phyloP scores from a whole-genome alignment of 2,888 invertebrate genomes.

The Tetragnatha montana region DNA sequence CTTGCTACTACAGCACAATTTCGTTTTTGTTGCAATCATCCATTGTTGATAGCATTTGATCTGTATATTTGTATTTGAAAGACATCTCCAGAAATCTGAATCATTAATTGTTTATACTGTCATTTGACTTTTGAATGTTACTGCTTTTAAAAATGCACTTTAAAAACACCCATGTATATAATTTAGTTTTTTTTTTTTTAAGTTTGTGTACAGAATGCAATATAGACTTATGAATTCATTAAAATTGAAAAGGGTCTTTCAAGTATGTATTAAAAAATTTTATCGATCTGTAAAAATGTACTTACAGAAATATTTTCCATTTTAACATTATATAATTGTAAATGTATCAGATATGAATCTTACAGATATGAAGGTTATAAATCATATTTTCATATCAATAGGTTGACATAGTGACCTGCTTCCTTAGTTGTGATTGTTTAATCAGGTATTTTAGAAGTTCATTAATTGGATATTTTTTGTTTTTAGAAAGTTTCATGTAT shows the following conservation, averaged over 20 bases:
- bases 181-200: constrained; percentile 27
- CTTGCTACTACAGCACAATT: constrained; percentile 67
- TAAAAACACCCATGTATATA: constrained; percentile 24
- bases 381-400: constrained; percentile 43
- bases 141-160: constrained; percentile 35
- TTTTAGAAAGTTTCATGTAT: neutral
- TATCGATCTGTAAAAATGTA: constrained; percentile 37
- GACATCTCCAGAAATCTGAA: constrained; percentile 25
- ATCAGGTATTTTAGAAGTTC: neutral
- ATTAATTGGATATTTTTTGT: neutral
- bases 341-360: constrained; percentile 26
- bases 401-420: neutral
- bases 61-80: constrained; percentile 65
- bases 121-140: constrained; percentile 38
- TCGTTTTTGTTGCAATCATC: constrained; percentile 62
- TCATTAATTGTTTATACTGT: constrained; percentile 29
- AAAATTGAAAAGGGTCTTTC: constrained; percentile 26
- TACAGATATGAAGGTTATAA: neutral
- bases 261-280: constrained; percentile 10
- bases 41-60: constrained; percentile 69
- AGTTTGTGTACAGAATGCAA: constrained; percentile 13
- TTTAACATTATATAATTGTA: constrained; percentile 13
- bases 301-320: constrained; percentile 45
- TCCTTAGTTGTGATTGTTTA: neutral
- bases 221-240: constrained; percentile 5